Percentiles rank a stretch among this genome's conserved stretches.
These are phyloP conservation scores for Macrotrachela quadricornifera DNA, from an alignment of 1,140 invertebrate genomes.

Conservation along the genomic window DNA sequence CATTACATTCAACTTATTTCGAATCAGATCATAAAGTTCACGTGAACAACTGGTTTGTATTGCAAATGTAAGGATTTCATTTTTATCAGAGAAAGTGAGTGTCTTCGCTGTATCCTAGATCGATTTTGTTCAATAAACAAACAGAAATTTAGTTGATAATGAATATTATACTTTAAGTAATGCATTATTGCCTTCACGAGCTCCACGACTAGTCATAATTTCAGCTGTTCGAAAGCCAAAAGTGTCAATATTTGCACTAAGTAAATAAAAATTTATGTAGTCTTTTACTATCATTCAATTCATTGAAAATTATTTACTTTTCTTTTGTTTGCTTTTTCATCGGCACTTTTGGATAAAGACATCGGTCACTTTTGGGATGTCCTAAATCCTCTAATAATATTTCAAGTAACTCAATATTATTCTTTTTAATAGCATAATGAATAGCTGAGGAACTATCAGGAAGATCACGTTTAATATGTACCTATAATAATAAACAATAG, in stretches of 20 bases:
- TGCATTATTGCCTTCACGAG: conserved; percentile 33
- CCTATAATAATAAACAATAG: too few relatives aligned
- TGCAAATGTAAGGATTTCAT: conserved; percentile 5
- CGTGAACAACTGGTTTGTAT: conserved; percentile 12
- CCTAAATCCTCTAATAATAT: conserved; percentile 16
- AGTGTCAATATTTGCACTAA: too few relatives aligned
- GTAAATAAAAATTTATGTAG: too few relatives aligned
- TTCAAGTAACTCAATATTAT: conserved; percentile 21
- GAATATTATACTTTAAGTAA: conserved; percentile 12
- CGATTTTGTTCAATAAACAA: conserved; percentile 8
- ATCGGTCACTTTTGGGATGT: too few relatives aligned
- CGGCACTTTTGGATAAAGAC: too few relatives aligned
- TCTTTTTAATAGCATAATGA: conserved; percentile 21
- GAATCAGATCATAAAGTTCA: conserved; percentile 14
- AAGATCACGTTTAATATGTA: too few relatives aligned
- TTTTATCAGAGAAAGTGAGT: conserved; percentile 8
- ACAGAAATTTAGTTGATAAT: conserved; percentile 1
- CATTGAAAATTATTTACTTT: too few relatives aligned
- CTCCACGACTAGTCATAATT: conserved; percentile 26
- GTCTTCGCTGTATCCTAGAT: too few relatives aligned
- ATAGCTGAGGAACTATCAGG: conserved; percentile 15
- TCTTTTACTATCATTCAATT: too few relatives aligned
- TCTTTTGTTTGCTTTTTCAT: too few relatives aligned
- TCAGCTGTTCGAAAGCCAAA: too few relatives aligned
- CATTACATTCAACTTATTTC: too few relatives aligned